Evolutionary conservation across 2,888 invertebrate genomes (phyloP), one percentile per base, ranked within the genome.

Genomic region (Troglohyphantes excavatus): DNA sequence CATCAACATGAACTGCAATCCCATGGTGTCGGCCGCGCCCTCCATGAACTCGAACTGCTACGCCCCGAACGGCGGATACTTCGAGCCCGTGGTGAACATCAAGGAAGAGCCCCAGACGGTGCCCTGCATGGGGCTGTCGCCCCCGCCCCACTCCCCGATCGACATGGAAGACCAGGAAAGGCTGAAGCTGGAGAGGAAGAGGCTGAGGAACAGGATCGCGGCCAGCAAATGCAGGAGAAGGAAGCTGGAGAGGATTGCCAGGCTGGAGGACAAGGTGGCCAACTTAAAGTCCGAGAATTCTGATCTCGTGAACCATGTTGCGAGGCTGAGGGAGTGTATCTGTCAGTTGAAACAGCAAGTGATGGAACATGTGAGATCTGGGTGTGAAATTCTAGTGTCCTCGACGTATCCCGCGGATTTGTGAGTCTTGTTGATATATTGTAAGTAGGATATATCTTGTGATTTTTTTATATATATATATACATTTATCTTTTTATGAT

Each of bases 151-250:
- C 93, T 97, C 97, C 0, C 98, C 98, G 26, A 98, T 99, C 92
- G 96, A 99, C 94, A 98, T 99, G 98, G 98, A 97, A 93, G 95
- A 96, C 83, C 98, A 99, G 94, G 99, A 99, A 94, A 95, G 96
- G 92, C 97, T 98, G 93, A 99, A 99, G 94, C 94, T 99, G 92
- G 99, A 99, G 93, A 95, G 99, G 85, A 99, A 99, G 94, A 94
- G 99, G 65, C 97, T 98, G 93, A 95, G 99, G 92, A 99, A 99
- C 94, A 96, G 99, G 92, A 96, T 99, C 81, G 99, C 99, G 13
- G 99, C 99, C 2, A 98, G 98, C 70, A 99, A 99, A 93, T 99
- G 99, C 94, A 95, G 99, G 92, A 96, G 97, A 93, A 95, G 99
- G 92, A 99, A 99, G 94, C 95, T 99, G 90, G 99, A 99, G 93